These are phyloP conservation scores for Aurelia sp. DNA, from an alignment of 30 jellyfish, hydroid and myxozoan genomes.

Conservation along the genomic window DNA sequence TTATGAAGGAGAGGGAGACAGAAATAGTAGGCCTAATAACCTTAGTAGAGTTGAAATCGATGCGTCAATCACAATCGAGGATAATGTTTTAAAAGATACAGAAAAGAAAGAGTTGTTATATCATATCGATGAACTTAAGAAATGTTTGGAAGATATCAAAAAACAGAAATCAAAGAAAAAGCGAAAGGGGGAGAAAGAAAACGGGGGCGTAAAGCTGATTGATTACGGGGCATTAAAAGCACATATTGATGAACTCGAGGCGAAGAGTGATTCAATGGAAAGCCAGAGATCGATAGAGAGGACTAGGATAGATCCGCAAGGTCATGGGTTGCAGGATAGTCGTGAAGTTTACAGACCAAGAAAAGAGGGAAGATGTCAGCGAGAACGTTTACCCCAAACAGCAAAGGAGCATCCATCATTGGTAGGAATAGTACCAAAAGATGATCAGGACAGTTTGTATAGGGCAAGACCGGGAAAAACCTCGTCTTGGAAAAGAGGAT, in stretches of 20 bases:
- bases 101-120: constrained; percentile 48
- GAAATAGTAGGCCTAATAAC: neutral
- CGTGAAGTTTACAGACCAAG: neutral
- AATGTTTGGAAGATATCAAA: constrained; percentile 49
- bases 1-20: neutral
- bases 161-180: constrained; percentile 22
- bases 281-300: neutral
- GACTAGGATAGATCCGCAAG: neutral
- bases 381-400: too few relatives aligned
- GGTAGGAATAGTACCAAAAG: too few relatives aligned
- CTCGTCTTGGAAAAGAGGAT: too few relatives aligned
- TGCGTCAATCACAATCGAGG: constrained; percentile 38
- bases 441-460: too few relatives aligned
- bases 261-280: neutral
- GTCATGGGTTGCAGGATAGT: neutral
- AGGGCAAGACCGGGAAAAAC: too few relatives aligned
- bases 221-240: neutral
- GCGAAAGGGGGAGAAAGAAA: neutral
- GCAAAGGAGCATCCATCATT: too few relatives aligned
- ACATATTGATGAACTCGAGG: constrained; percentile 19
- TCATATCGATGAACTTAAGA: constrained; percentile 63
- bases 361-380: neutral
- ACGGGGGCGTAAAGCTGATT: constrained; percentile 5
- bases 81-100: neutral
- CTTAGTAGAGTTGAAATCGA: constrained; percentile 38